Base-by-base conservation (phyloP, 2,888 invertebrate species). In the Folsomia manolachei region DNA sequence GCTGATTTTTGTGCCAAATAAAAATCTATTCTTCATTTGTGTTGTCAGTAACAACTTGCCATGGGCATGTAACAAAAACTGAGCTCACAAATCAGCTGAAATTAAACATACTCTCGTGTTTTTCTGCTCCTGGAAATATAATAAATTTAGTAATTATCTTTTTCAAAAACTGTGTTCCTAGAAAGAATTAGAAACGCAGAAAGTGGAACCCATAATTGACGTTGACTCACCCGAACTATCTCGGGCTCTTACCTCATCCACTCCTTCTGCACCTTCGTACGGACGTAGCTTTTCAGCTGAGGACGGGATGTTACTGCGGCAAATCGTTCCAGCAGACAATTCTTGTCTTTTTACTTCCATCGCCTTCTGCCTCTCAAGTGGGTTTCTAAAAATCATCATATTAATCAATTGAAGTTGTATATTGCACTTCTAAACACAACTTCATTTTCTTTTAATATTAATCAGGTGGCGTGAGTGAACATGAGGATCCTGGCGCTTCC, bases 321-420 rank as follows among this genome's bases (percentile, higher is more conserved):
- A 92, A 86, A 90, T 93, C 61, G 97, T 97, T 68, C 96, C 97
- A 78, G 92, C 97, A 7, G 95, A 97, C 85, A 97, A 97, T 85
- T 97, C 96, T 1, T 97, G 97, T 85, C 88, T 97, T 65, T 97
- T 97, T 84, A 94, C 94, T 76, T 95, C 95, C 83, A 89, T 97
- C 83, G 89, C 88, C 77, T 89, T 86, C 82, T 86, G 87, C 63
- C 81, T 88, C 11, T 84, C 85, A 80, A 86, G 87, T 85, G 83
- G 4, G n/a, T n/a, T n/a, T n/a, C 18, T 52, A 52, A 52, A 14
- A 52, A 52, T 14, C 18, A n/a, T 39, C 66, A 70, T 70, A 25
- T 11, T 64, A 14, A 14, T 9, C 25, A 25, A 19, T n/a, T n/a
- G 9, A 64, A 80, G 73, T 24, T 60, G 23, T 60, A 25, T 25